These are phyloP conservation scores for Silurus glanis DNA, from an alignment of 2,113 vertebrate species.

Conservation along the genomic window DNA sequence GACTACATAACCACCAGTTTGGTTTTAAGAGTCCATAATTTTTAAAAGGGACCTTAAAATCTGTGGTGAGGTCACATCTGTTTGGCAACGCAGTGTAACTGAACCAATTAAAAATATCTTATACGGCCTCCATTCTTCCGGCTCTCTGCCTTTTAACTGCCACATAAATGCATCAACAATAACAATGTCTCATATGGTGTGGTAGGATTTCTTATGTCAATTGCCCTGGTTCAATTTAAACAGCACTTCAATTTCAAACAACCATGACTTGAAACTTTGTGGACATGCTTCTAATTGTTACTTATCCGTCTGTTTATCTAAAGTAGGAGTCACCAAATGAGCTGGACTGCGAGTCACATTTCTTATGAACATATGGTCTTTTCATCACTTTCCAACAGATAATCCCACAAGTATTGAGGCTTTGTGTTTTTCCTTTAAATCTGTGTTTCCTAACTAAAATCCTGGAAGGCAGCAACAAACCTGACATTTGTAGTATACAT, in stretches of 20 bases:
- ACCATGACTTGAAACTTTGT: background rate
- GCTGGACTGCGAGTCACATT: background rate
- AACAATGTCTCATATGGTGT: background rate
- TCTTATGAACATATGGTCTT: constrained; percentile 13
- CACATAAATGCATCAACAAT: background rate
- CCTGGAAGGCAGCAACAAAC: background rate
- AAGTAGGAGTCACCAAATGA: background rate
- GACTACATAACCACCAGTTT: background rate
- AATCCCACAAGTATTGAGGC: background rate
- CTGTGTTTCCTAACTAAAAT: background rate
- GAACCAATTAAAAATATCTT: constrained; percentile 32
- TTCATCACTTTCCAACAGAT: background rate
- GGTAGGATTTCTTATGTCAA: background rate
- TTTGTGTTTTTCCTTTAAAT: background rate
- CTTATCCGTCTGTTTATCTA: constrained; percentile 7
- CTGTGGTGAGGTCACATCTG: constrained; percentile 27
- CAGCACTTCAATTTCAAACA: constrained; percentile 12
- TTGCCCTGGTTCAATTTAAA: background rate
- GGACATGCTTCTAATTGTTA: background rate
- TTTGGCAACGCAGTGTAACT: constrained; percentile 30
- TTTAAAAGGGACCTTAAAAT: constrained; percentile 10
- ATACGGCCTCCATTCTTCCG: background rate
- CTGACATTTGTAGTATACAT: background rate
- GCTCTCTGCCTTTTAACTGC: background rate
- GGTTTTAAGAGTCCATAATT: constrained; percentile 20